A percentile compares a stretch with the other conserved stretches of the same genome.
These are phyloP conservation scores for Etheostoma cragini DNA, from an alignment of 2,113 vertebrate species.

Conservation along the genomic window DNA sequence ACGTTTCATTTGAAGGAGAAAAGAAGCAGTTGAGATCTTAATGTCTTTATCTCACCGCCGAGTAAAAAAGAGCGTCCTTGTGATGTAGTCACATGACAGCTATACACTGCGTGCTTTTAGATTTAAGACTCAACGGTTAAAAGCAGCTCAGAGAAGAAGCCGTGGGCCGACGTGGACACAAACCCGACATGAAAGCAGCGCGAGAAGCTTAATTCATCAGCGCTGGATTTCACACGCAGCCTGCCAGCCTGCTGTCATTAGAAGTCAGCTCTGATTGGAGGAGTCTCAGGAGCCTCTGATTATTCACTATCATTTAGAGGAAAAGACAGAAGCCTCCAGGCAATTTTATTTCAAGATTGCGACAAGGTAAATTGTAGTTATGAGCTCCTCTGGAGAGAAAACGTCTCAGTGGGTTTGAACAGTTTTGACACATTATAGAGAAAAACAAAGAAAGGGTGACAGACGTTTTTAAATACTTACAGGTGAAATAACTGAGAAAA, in stretches of 20 bases:
- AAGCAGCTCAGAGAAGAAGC: conserved; percentile 39
- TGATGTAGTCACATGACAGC: conserved; percentile 25
- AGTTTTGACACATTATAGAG: conserved; percentile 39
- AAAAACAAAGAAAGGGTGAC: conserved; percentile 27
- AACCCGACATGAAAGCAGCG: conserved; percentile 53
- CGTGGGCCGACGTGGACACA: conserved; percentile 49
- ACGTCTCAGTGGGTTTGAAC: conserved; percentile 37
- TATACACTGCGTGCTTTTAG: conserved; percentile 12
- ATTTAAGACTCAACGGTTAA: conserved; percentile 25
- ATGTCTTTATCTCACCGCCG: conserved; percentile 16
- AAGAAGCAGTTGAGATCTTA: conserved; percentile 3
- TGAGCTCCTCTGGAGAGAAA: conserved; percentile 8
- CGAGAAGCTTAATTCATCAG: conserved; percentile 57
- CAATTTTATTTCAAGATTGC: conserved; percentile 58
- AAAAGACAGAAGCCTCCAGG: conserved; percentile 70
- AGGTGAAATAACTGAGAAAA: conserved; percentile 28
- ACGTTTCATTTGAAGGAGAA: neutral
- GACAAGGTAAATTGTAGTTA: conserved; percentile 62
- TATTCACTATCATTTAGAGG: conserved; percentile 64
- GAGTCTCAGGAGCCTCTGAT: conserved; percentile 55
- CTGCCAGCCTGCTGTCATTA: conserved; percentile 64
- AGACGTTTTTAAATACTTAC: conserved; percentile 24
- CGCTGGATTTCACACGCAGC: conserved; percentile 49
- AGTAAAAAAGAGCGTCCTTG: neutral
- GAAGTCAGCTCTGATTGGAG: conserved; percentile 39